Conservation (phyloP, 2,888 invertebrate species). For the Alloplasta piceator region DNA sequence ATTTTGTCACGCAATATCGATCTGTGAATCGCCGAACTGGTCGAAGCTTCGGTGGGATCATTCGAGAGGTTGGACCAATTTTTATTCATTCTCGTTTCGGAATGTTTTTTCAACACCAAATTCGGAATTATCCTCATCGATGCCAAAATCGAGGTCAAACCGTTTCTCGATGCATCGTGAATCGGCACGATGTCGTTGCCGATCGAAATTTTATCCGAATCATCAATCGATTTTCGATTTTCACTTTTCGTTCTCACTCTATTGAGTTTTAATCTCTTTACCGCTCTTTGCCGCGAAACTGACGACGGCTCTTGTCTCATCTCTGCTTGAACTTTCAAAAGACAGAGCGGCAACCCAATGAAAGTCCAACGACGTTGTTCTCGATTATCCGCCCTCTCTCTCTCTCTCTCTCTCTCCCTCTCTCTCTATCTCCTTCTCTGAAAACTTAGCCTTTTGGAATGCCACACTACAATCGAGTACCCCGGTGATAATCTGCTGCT, state of each 20-base stretch:
- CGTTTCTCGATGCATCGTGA: neutral
- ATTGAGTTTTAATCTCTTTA: too few relatives aligned
- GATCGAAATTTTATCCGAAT: conserved; percentile 8
- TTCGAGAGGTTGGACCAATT: neutral
- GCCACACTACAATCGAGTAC: neutral
- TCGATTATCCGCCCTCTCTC: too few relatives aligned
- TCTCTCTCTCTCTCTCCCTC: too few relatives aligned
- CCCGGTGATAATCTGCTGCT: conserved; percentile 25
- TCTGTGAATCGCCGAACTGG: conserved; percentile 43
- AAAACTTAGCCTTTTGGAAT: too few relatives aligned
- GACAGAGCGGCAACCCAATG: too few relatives aligned
- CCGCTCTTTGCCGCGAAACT: too few relatives aligned
- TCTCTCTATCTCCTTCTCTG: too few relatives aligned
- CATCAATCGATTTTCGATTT: neutral
- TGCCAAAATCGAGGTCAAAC: conserved; percentile 18
- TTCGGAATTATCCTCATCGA: conserved; percentile 17
- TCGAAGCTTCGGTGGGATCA: conserved; percentile 45
- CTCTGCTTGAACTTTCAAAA: too few relatives aligned
- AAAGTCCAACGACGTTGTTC: too few relatives aligned
- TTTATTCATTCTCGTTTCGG: too few relatives aligned
- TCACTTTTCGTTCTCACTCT: too few relatives aligned
- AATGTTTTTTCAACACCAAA: conserved; percentile 17
- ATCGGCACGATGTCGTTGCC: conserved; percentile 3
- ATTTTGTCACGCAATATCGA: conserved; percentile 56
- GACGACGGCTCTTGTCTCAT: too few relatives aligned